phyloP scores from a whole-genome alignment of 2,113 vertebrate genomes.

The Gymnocephalus cernua region DNA sequence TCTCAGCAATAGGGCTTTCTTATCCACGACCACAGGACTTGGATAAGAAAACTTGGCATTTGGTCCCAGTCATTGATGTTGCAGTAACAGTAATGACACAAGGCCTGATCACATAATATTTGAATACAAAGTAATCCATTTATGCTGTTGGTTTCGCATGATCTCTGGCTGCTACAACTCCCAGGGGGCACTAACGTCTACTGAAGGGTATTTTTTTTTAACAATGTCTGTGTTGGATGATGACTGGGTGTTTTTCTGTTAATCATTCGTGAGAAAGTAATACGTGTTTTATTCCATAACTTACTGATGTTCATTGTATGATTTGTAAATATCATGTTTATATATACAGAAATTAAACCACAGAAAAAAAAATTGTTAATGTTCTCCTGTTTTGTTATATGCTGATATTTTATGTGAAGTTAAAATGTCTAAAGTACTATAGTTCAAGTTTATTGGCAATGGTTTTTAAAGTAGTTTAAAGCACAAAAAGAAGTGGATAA shows the following conservation, averaged over 20 bases:
- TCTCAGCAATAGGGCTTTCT: constrained; percentile 56
- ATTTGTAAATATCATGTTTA: constrained; percentile 84
- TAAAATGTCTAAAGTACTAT: neutral
- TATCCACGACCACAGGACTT: constrained; percentile 37
- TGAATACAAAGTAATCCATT: constrained; percentile 63
- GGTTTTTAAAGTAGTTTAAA: neutral
- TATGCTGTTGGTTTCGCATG: constrained; percentile 60
- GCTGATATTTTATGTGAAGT: neutral
- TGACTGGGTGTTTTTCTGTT: constrained; percentile 48
- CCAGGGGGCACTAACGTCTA: constrained; percentile 51
- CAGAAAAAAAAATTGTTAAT: neutral
- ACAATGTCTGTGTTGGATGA: constrained; percentile 48
- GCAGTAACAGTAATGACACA: constrained; percentile 34
- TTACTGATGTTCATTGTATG: constrained; percentile 65
- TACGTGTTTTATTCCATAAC: constrained; percentile 63
- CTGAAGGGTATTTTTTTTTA: constrained; percentile 75
- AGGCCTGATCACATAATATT: constrained; percentile 42
- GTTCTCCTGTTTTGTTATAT: constrained; percentile 12
- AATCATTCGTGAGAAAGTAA: constrained; percentile 41
- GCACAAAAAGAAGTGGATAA: neutral
- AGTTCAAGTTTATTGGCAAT: neutral
- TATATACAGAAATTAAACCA: constrained; percentile 74
- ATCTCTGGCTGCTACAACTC: constrained; percentile 67
- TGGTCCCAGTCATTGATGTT: constrained; percentile 25
- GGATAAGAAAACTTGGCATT: constrained; percentile 46